Base-by-base conservation (phyloP, 2,797 vertebrate species). In the Galagoides demidoff region DNA sequence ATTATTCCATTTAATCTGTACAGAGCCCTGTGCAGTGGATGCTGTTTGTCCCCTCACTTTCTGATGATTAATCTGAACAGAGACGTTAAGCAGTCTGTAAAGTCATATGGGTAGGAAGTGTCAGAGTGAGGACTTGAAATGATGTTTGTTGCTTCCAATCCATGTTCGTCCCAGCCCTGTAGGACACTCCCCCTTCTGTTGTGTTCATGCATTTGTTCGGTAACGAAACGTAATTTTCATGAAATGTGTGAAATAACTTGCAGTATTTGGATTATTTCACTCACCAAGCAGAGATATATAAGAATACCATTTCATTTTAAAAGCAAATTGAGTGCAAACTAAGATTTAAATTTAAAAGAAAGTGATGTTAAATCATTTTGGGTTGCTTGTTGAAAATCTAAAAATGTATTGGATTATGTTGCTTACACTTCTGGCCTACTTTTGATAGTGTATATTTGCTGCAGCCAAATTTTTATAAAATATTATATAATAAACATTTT, bases 381-480 rank as follows among this genome's bases (percentile, higher is more conserved):
- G 5, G 1, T 76, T 89, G 43, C 49, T 59, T 70, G 19, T 84
- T 66, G 11, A 22, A 89, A 89, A 13, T 71, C 31, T 94, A 66
- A 92, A 49, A 61, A 71, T 43, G 9, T 34, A 76, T 82, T 78
- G 20, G 7, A 34, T 59, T 31, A 34, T 29, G 27, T 86, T 0
- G 9, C 59, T 5, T 90, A 71, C 7, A 31, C 23, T 92, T 37
- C 82, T 52, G 70, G 27, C 34, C 52, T 82, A 43, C 19, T 64
- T 59, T 23, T n/a, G 5, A 37, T 34, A 64, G 27, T 83, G 13
- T 78, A 29, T 92, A 64, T 27, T 85, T 86, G 70, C 52, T 89
- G 61, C 25, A 85, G 74, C 68, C 85, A 86, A 78, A 83, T 77
- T 92, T 95, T 85, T 34, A 63, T 81, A 74, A 92, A 76, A 94